Evolutionary conservation across 2,888 invertebrate species (phyloP).

Genomic region (Agrochola lota): DNA sequence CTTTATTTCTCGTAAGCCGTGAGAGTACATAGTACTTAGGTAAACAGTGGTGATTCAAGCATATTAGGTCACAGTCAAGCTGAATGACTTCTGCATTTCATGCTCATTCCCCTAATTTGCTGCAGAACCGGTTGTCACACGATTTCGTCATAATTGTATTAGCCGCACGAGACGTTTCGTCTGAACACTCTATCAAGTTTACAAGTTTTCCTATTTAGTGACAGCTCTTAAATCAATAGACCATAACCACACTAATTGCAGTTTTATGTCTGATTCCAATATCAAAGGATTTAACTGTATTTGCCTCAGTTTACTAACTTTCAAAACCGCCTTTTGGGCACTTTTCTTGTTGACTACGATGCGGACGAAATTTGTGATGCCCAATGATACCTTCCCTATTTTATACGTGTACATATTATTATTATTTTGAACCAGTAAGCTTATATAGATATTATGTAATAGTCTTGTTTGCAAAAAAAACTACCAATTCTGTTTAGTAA

Average conservation of each 20-base stretch:
- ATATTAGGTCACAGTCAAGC: not conserved
- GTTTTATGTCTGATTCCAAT: not conserved
- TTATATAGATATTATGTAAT: too few species aligned
- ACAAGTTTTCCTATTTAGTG: slow-evolving; percentile 1
- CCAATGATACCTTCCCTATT: not conserved
- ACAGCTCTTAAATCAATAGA: not conserved
- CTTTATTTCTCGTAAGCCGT: too few species aligned
- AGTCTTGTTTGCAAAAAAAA: too few species aligned
- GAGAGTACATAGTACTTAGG: not conserved
- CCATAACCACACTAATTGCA: not conserved
- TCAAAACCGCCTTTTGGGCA: not conserved
- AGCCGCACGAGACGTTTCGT: not conserved
- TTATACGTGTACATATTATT: too few species aligned
- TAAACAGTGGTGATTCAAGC: slow-evolving; percentile 1
- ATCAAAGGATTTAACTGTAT: not conserved
- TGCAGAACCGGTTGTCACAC: slow-evolving; percentile 12
- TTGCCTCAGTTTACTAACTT: not conserved
- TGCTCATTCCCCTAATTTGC: slow-evolving; percentile 6
- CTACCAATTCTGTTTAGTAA: not conserved
- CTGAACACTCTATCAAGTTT: slow-evolving; percentile 13
- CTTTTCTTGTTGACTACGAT: not conserved
- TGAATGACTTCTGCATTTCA: not conserved
- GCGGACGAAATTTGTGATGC: not conserved
- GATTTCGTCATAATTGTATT: slow-evolving; percentile 1
- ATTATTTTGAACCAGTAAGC: too few species aligned